Conservation (phyloP, 2,888 invertebrate species). For the Fragum fragum region DNA sequence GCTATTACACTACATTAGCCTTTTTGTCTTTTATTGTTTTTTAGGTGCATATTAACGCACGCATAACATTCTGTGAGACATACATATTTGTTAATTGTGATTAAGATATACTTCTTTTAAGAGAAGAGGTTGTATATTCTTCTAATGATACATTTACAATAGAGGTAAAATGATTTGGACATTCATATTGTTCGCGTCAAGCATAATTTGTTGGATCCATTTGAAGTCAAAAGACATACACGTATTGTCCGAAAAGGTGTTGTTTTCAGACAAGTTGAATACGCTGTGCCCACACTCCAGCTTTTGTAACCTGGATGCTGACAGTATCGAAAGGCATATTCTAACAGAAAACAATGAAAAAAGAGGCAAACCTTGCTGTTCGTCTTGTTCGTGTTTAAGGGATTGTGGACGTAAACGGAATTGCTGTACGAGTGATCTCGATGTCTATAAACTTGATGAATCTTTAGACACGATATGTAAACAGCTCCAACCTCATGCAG, state of each 20-base stretch:
- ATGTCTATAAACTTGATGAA: not conserved
- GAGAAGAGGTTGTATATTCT: too few relatives aligned
- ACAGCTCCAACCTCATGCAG: not conserved
- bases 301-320: not conserved
- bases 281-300: not conserved
- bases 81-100: too few relatives aligned
- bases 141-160: too few relatives aligned
- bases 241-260: not conserved
- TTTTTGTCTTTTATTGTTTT: too few relatives aligned
- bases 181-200: not conserved
- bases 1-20: too few relatives aligned
- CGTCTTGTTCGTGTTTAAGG: not conserved
- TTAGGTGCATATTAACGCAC: too few relatives aligned
- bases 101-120: too few relatives aligned
- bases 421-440: not conserved
- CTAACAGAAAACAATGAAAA: not conserved
- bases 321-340: too few relatives aligned
- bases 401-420: not conserved
- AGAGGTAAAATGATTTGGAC: not conserved
- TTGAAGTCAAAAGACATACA: not conserved
- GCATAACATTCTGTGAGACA: too few relatives aligned
- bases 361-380: not conserved
- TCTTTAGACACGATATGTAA: not conserved
- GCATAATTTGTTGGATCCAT: not conserved
- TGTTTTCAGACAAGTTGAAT: not conserved